Conservation (phyloP, 1,140 invertebrate species). For the Centruroides sculpturatus region DNA sequence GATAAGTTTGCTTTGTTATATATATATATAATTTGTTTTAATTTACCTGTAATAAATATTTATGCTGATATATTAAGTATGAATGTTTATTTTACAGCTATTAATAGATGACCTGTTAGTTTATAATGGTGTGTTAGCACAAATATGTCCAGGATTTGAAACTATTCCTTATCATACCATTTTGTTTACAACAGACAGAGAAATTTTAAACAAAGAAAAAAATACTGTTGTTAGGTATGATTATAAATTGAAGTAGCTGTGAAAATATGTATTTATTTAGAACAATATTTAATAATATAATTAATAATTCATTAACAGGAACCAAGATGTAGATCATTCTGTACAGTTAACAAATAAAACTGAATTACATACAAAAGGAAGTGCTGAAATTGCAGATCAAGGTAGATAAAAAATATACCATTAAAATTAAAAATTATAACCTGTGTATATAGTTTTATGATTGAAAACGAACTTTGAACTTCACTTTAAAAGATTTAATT, state of each 20-base stretch:
- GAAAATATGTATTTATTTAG: no score
- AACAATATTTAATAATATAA: background rate
- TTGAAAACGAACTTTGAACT: no score
- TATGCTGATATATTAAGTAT: no score
- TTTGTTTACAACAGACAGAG: slow-evolving; percentile 33
- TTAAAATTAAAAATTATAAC: no score
- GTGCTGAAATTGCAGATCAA: background rate
- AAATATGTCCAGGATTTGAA: slow-evolving; percentile 23
- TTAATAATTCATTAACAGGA: background rate
- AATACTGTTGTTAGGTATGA: background rate
- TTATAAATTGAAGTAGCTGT: background rate
- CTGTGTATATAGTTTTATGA: no score
- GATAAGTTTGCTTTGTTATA: no score
- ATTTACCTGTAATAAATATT: no score
- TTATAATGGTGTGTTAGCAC: slow-evolving; percentile 50
- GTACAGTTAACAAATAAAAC: background rate
- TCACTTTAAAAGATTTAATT: no score
- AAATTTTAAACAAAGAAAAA: slow-evolving; percentile 15
- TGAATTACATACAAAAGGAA: background rate
- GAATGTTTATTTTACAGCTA: slow-evolving; percentile 26
- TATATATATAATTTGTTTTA: no score
- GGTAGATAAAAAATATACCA: background rate
- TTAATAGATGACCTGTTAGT: slow-evolving; percentile 58
- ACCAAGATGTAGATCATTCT: background rate
- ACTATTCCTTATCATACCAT: slow-evolving; percentile 32